Evolutionary conservation across 2,113 vertebrate species (phyloP).

Genomic region (Indri indri): DNA sequence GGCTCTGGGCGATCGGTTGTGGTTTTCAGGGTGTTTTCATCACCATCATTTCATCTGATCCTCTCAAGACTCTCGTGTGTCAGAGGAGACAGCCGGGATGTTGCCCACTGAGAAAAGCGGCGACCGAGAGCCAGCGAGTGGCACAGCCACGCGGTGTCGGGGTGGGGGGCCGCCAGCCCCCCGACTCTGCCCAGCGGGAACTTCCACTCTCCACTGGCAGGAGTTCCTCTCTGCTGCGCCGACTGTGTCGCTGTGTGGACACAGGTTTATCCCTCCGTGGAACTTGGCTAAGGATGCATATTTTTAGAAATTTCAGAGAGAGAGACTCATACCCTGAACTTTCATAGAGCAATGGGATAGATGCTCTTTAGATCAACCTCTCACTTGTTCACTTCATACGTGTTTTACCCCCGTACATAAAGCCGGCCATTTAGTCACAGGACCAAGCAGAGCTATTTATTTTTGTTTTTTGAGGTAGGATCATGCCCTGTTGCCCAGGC

Average conservation of each 20-base stretch:
- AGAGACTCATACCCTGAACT: background rate
- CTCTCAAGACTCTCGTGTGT: background rate
- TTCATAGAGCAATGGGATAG: background rate
- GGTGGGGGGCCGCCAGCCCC: background rate
- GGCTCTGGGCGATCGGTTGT: too few relatives aligned
- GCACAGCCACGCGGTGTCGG: fast-evolving
- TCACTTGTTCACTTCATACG: background rate
- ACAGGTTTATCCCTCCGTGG: background rate
- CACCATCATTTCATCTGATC: background rate
- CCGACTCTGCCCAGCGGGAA: background rate
- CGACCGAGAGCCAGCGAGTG: background rate
- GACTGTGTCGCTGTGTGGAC: background rate
- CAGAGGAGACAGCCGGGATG: background rate
- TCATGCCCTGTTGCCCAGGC: too few relatives aligned
- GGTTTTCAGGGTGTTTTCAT: background rate
- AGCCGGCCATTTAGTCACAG: background rate
- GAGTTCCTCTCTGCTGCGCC: background rate
- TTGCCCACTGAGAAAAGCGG: background rate
- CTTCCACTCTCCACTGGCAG: background rate
- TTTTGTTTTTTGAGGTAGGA: too few relatives aligned
- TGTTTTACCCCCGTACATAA: too few relatives aligned
- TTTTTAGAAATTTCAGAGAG: background rate
- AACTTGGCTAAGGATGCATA: background rate
- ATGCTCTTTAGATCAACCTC: background rate
- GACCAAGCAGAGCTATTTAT: background rate